Evolutionary conservation across 2,113 vertebrate species (phyloP), one percentile per base, ranked within the genome.

Genomic region (Sorex fumeus): DNA sequence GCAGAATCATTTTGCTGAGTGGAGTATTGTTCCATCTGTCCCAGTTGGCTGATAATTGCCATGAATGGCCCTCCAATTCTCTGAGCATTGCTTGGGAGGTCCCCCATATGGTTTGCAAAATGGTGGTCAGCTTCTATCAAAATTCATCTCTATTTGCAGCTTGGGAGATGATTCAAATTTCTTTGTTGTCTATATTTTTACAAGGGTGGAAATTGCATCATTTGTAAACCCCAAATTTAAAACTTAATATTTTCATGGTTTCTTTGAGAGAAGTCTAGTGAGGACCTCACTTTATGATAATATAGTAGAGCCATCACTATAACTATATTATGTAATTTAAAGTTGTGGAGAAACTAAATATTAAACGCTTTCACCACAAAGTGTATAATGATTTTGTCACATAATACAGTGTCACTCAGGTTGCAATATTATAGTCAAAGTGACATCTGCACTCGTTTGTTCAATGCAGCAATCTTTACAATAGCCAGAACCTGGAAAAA

Each of bases 291-390:
- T 82, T 21, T 57, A 8, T 62, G 15, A 78, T 28, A 72, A 53
- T 21, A 90, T 47, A 25, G 32, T 4, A 69, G 84, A 32, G 19
- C 19, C 57, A 60, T 78, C 69, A 84, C n/a, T 23, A 60, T 78
- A 57, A 84, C n/a, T 23, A 9, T 18, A 27, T 57, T 57, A 76
- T 12, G 36, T 66, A 66, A 18, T 66, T 74, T 18, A 50, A 75
- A 83, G 69, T 21, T 82, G 43, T 18, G 50, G 36, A 47, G 36
- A 75, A 13, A 57, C 32, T 32, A 77, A 19, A 84, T 77, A 10
- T 84, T 70, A 75, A 90, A 27, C 77, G 23, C 76, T 84, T 47
- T 84, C 34, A 91, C 2, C 30, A 91, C 15, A 84, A 30, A 84
- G 66, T 40, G 32, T 28, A 84, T 84, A 84, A 40, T 75, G 18